Base-by-base conservation (phyloP, 2,888 invertebrate genomes). In the Vanessa cardui region DNA sequence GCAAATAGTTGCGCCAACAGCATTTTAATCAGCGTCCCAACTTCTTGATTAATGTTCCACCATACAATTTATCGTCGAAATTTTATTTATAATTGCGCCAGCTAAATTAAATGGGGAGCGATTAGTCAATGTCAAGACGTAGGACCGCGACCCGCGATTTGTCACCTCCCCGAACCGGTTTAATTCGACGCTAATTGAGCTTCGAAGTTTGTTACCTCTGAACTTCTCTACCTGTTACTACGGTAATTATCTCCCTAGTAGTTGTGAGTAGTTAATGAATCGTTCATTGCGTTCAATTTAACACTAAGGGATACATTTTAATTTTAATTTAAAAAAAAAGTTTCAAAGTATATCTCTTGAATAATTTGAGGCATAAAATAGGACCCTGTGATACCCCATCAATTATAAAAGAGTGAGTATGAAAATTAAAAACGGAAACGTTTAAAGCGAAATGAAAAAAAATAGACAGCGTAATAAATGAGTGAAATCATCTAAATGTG, bases 21-120 rank as follows among this genome's bases (percentile, higher is more conserved):
- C 87, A 89, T 93, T 93, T 93, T 93, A 93, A 93, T 93, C 93
- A 93, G 92, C 91, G 93, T 93, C 93, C 87, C 88, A 93, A 93
- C 90, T 93, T 93, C 92, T 92, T 93, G 93, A 93, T 93, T 93
- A 93, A 93, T 93, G 92, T 85, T 81, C 87, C 85, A 82, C 87
- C 74, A 83, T 83, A 83, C 84, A 92, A 92, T 92, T 92, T 92
- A 92, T 91, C 85, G 92, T 85, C 83, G 83, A 92, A 92, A 92
- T 92, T 92, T 92, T 92, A 92, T 92, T 92, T 92, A 92, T 92
- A 92, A 92, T 92, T 92, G 91, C 89, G 83, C 86, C 80, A 83
- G 84, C 88, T 85, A 90, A 91, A 91, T 92, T 92, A 92, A 92
- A 90, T 83, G 84, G 82, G 78, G 81, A 82, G 84, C 86, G 85